Percentiles rank a stretch among this genome's conserved stretches.
Evolutionary conservation across 2,113 vertebrate species (phyloP).

Genomic region (human): DNA sequence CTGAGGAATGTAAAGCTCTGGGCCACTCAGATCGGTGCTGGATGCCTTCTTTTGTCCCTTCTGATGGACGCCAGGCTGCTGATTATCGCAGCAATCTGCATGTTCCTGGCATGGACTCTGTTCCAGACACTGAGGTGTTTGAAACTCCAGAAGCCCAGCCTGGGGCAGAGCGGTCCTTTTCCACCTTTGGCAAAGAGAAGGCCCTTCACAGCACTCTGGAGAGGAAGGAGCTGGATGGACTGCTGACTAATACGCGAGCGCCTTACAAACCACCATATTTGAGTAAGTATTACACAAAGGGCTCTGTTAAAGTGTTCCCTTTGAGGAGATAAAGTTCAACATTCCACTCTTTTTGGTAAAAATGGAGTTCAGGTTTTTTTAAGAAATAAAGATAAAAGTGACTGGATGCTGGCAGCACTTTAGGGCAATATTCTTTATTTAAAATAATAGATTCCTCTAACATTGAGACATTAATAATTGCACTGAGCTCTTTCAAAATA

Average conservation of each 20-base stretch:
- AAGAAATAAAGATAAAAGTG: background rate
- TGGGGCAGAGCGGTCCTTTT: constrained; percentile 93
- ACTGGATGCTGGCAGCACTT: constrained; percentile 38
- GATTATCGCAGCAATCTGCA: constrained; percentile 99
- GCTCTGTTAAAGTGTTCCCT: constrained; percentile 58
- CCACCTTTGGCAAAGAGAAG: constrained; percentile 97
- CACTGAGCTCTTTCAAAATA: background rate
- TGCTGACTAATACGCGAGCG: constrained; percentile 95
- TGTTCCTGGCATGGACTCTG: constrained; percentile 98
- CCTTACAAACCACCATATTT: constrained; percentile 96
- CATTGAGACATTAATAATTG: background rate
- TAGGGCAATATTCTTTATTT: background rate
- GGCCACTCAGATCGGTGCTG: constrained; percentile 99
- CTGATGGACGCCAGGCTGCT: constrained; percentile 95
- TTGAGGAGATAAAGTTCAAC: constrained; percentile 51
- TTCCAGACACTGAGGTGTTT: constrained; percentile 98
- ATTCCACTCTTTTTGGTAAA: constrained; percentile 46
- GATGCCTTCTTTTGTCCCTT: constrained; percentile 98
- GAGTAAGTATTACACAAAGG: constrained; percentile 92
- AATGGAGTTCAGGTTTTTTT: constrained; percentile 12
- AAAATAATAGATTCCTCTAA: background rate
- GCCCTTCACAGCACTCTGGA: constrained; percentile 95
- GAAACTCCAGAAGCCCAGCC: constrained; percentile 91
- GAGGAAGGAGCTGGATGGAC: constrained; percentile 95
- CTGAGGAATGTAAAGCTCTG: constrained; percentile 98